Evolutionary conservation across 2,113 vertebrate genomes (phyloP).

Genomic region (Cynopterus brachyotis): DNA sequence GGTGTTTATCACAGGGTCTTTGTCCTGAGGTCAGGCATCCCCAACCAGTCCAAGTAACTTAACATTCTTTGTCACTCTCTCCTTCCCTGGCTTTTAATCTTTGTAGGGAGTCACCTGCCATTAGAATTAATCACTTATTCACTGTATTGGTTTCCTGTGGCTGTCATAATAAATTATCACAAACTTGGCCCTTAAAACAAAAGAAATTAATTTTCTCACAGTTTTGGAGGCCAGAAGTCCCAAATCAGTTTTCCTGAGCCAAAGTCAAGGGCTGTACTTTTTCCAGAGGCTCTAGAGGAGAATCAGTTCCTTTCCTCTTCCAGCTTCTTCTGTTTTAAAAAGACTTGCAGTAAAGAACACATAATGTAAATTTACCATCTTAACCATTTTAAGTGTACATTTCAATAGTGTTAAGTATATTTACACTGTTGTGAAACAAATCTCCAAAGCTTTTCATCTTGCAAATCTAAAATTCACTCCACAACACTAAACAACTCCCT

Average conservation of each 20-base stretch:
- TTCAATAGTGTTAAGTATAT: not conserved
- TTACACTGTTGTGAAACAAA: not conserved
- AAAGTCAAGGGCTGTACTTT: not conserved
- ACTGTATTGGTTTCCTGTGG: not conserved
- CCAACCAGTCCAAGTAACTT: not conserved
- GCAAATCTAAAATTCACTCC: not conserved
- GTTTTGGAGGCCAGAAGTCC: not conserved
- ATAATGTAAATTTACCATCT: not conserved
- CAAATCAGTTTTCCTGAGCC: not conserved
- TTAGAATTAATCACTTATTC: not conserved
- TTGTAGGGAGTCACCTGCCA: not conserved
- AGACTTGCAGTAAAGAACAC: not conserved
- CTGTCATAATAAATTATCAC: not conserved
- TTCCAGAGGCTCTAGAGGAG: not conserved
- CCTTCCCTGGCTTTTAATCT: not conserved
- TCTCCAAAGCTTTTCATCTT: not conserved
- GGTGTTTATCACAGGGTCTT: not conserved
- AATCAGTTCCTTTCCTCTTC: not conserved
- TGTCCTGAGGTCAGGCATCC: not conserved
- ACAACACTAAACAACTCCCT: not conserved
- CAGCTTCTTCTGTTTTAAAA: not conserved
- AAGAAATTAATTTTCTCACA: not conserved
- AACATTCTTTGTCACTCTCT: not conserved
- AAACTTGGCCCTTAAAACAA: not conserved
- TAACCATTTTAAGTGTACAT: not conserved